Evolutionary conservation across 2,113 vertebrate species (phyloP).

Genomic region (Trachemys scripta): DNA sequence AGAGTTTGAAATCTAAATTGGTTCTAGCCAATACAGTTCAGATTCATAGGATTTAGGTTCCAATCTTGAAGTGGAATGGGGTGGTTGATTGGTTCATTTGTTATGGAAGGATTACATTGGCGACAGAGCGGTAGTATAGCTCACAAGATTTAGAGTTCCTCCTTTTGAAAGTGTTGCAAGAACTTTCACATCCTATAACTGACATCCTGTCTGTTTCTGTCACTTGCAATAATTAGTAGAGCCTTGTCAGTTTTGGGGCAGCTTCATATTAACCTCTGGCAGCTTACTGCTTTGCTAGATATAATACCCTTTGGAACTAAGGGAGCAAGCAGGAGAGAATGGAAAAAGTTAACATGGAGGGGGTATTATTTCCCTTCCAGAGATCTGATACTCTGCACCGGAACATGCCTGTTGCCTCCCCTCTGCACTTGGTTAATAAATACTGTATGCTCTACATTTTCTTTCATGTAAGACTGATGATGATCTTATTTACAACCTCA

Average conservation of each 20-base stretch:
- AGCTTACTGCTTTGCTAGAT: neutral
- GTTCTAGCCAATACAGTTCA: neutral
- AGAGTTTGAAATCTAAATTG: neutral
- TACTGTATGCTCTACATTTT: neutral
- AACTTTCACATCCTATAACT: slow-evolving; percentile 3
- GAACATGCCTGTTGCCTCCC: neutral
- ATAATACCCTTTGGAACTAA: neutral
- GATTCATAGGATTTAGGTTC: neutral
- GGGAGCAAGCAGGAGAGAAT: neutral
- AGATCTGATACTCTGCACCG: neutral
- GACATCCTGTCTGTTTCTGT: neutral
- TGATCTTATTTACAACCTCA: neutral
- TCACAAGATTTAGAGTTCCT: neutral
- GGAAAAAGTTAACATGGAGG: neutral
- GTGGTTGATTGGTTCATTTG: neutral
- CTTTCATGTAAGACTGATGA: neutral
- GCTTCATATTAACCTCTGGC: neutral
- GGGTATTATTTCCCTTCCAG: slow-evolving; percentile 3
- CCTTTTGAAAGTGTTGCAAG: neutral
- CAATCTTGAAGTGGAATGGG: neutral
- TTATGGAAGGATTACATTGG: neutral
- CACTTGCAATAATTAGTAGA: slow-evolving; percentile 34
- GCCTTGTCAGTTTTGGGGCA: slow-evolving; percentile 3
- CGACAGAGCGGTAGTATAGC: neutral
- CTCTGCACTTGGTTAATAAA: neutral